phyloP scores from a whole-genome alignment of 2,888 invertebrate genomes.

The Melinaea menophilus region DNA sequence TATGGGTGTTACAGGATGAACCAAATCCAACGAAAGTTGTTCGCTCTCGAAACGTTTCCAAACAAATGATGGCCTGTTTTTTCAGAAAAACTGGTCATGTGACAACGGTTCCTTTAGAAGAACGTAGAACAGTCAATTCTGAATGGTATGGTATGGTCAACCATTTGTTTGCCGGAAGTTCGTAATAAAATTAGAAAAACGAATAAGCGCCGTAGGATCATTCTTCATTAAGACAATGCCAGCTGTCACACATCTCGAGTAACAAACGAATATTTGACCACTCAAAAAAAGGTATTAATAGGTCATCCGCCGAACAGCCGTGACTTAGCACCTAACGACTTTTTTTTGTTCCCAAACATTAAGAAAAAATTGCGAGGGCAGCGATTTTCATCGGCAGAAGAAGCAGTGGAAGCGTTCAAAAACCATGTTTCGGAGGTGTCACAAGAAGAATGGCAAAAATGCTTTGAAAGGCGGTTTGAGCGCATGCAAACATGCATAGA shows the following conservation, averaged over 20 bases:
- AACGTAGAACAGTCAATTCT: conserved; percentile 31
- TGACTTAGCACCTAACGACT: conserved; percentile 5
- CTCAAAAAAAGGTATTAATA: conserved; percentile 18
- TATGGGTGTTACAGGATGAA: conserved; percentile 11
- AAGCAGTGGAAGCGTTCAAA: conserved; percentile 28
- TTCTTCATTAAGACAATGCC: conserved; percentile 27
- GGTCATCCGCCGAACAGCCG: neutral
- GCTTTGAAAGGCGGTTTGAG: conserved; percentile 24
- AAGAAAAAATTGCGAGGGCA: conserved; percentile 29
- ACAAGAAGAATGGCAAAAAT: conserved; percentile 25
- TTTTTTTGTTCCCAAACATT: conserved; percentile 24
- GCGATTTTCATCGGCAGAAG: conserved; percentile 25
- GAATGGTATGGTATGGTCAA: conserved; percentile 33
- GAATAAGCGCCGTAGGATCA: conserved; percentile 11
- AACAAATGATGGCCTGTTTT: conserved; percentile 29
- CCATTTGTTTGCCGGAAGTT: no score
- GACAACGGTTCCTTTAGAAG: neutral
- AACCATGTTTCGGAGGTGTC: conserved; percentile 26
- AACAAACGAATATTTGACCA: conserved; percentile 25
- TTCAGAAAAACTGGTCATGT: conserved; percentile 25
- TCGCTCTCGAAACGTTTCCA: conserved; percentile 11
- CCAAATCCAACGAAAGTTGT: conserved; percentile 12
- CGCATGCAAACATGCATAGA: conserved; percentile 21
- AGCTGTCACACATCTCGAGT: conserved; percentile 16
- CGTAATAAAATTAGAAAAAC: no score